Evolutionary conservation across 2,888 invertebrate species (phyloP).

Genomic region (Entomobrya multifasciata): DNA sequence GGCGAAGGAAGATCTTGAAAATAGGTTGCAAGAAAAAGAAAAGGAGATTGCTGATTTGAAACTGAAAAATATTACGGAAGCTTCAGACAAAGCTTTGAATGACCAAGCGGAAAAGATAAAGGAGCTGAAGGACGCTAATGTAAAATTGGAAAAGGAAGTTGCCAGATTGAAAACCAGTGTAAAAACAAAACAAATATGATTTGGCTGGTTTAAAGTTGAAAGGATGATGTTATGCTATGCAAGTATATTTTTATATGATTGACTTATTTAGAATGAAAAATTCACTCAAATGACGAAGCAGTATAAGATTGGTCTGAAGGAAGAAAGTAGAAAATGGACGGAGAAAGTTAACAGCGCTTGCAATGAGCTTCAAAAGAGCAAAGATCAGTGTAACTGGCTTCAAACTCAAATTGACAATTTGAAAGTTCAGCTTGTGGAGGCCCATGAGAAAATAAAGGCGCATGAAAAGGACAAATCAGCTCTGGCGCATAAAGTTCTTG

Average conservation of each 20-base stretch:
- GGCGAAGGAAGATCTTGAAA: slow-evolving; percentile 66
- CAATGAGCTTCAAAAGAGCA: slow-evolving; percentile 70
- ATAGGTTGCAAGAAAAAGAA: slow-evolving; percentile 67
- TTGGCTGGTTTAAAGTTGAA: no score
- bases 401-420: slow-evolving; percentile 76
- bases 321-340: slow-evolving; percentile 72
- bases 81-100: slow-evolving; percentile 32
- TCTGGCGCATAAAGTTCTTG: slow-evolving; percentile 74
- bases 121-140: slow-evolving; percentile 69
- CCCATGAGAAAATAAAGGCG: slow-evolving; percentile 74
- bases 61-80: slow-evolving; percentile 14
- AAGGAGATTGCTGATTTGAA: slow-evolving; percentile 48
- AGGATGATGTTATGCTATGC: no score
- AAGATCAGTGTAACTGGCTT: slow-evolving; percentile 76
- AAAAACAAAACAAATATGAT: no score
- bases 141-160: slow-evolving; percentile 64
- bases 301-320: slow-evolving; percentile 58
- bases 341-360: slow-evolving; percentile 52
- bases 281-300: slow-evolving; percentile 62
- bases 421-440: slow-evolving; percentile 75
- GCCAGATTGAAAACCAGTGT: slow-evolving; percentile 54
- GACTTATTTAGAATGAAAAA: slow-evolving; percentile 71
- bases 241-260: no score
- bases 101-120: slow-evolving; percentile 69
- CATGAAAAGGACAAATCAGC: slow-evolving; percentile 75